Conservation (phyloP, 2,113 vertebrate species). For the Anhinga anhinga region DNA sequence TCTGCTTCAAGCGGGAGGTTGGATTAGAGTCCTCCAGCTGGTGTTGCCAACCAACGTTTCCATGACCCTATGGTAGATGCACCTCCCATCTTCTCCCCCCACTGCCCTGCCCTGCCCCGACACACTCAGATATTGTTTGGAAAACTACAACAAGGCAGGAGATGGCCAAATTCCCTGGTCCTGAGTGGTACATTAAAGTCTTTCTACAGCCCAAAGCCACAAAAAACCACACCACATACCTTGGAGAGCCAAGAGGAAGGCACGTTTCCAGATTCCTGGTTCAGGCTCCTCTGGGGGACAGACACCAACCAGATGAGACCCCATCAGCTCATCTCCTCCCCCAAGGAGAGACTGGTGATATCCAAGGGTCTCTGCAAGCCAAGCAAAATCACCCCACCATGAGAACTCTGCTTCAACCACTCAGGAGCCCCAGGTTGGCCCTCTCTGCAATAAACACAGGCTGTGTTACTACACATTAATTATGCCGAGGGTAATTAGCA, state of each 20-base stretch:
- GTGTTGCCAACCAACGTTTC: background rate
- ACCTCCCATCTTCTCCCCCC: background rate
- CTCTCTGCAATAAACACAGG: background rate
- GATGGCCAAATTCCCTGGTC: background rate
- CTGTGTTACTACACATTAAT: background rate
- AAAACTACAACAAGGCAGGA: background rate
- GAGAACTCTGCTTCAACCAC: fast-evolving
- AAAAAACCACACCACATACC: background rate
- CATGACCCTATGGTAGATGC: background rate
- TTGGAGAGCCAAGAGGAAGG: background rate
- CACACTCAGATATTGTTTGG: background rate
- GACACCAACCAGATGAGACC: background rate
- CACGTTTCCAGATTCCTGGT: background rate
- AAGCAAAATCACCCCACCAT: background rate
- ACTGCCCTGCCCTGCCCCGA: background rate
- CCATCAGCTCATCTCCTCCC: background rate
- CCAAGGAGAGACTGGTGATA: background rate
- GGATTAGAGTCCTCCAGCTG: background rate
- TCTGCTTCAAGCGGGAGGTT: background rate
- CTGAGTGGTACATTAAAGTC: background rate
- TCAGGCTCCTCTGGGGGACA: background rate
- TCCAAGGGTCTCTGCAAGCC: background rate
- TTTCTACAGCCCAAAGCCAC: background rate
- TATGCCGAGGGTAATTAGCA: background rate
- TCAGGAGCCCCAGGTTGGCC: background rate